These are phyloP conservation scores for Platalea minor DNA, from an alignment of 2,797 vertebrate genomes.

Conservation along the genomic window DNA sequence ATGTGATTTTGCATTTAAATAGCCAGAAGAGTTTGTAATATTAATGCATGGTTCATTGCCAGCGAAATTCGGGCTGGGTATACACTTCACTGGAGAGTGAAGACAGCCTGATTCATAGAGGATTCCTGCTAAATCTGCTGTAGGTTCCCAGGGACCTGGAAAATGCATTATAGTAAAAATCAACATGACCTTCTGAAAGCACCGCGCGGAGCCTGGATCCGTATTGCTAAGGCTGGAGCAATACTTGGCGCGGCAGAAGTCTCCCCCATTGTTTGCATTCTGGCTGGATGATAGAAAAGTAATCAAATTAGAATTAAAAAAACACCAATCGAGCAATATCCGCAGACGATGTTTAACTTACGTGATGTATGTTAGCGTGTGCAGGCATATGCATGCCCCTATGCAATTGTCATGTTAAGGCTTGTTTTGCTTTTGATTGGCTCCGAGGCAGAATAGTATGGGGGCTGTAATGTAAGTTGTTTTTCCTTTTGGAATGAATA, in stretches of 20 bases:
- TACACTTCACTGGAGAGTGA: not conserved
- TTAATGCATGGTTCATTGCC: not conserved
- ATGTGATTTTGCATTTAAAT: not conserved
- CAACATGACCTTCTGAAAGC: not conserved
- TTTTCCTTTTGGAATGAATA: constrained; percentile 67
- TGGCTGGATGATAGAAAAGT: not conserved
- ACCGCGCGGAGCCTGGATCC: not conserved
- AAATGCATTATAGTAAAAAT: not conserved
- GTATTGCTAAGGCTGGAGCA: not conserved
- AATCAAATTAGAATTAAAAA: not conserved
- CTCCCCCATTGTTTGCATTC: not conserved
- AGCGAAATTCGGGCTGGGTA: not conserved
- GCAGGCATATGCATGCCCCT: not conserved
- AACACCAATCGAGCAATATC: not conserved
- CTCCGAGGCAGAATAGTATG: not conserved
- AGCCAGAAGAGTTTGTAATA: not conserved
- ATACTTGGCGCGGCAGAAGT: not conserved
- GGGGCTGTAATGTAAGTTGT: not conserved
- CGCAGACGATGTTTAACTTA: not conserved
- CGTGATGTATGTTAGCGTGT: not conserved
- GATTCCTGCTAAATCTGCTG: not conserved
- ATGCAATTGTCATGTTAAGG: not conserved
- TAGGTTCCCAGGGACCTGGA: not conserved
- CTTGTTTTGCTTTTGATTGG: not conserved
- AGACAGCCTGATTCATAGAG: not conserved